phyloP scores from a whole-genome alignment of 2,797 vertebrate genomes.

The Tapera naevia region DNA sequence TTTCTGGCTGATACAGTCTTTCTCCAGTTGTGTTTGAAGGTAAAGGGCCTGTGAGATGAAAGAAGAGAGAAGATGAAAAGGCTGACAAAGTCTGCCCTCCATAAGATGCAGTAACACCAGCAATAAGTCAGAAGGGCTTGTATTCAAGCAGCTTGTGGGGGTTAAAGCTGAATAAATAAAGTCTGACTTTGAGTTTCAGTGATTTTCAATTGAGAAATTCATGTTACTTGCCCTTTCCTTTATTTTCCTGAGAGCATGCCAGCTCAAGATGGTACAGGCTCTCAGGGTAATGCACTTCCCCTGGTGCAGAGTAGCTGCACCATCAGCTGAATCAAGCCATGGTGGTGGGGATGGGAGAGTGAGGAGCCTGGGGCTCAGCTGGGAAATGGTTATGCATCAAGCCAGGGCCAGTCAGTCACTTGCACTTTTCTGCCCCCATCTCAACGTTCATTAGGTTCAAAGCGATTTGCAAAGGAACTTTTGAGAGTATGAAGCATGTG shows the following conservation, averaged over 20 bases:
- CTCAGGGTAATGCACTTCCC: not conserved
- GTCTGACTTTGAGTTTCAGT: not conserved
- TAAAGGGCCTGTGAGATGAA: not conserved
- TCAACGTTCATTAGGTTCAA: not conserved
- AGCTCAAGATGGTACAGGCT: not conserved
- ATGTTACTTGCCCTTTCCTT: not conserved
- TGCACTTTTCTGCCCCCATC: not conserved
- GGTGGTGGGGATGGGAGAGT: rapidly evolving
- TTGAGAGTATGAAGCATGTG: not conserved
- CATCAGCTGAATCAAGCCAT: not conserved
- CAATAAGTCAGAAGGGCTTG: not conserved
- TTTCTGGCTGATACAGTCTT: not conserved
- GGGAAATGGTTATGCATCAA: not conserved
- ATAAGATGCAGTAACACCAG: not conserved
- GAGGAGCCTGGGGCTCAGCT: not conserved
- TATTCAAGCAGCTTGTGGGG: not conserved
- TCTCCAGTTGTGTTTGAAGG: not conserved
- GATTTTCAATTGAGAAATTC: not conserved
- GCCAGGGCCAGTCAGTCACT: not conserved
- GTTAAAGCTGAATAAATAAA: not conserved
- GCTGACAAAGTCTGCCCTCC: not conserved
- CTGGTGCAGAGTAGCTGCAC: not conserved
- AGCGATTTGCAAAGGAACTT: not conserved
- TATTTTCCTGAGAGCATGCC: not conserved
- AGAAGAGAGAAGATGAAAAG: rapidly evolving